phyloP scores from a whole-genome alignment of 2,113 vertebrate genomes.

The Notarius quadriscutis region DNA sequence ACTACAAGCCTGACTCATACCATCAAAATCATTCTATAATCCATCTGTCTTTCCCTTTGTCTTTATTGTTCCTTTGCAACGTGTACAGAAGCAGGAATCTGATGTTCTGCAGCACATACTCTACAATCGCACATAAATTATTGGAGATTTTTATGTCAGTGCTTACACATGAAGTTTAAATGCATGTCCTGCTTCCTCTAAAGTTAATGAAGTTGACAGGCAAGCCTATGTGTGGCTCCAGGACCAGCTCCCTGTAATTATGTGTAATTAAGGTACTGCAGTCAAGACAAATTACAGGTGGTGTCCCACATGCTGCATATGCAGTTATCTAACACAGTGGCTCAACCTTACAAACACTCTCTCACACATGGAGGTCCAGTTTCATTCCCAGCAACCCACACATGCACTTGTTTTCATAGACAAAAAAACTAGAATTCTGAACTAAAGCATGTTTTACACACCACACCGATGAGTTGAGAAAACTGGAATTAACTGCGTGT shows the following conservation, averaged over 20 bases:
- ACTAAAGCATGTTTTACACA: too few species aligned
- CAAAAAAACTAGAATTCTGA: not conserved
- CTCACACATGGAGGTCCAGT: not conserved
- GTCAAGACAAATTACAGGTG: constrained; percentile 24
- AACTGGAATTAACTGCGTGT: not conserved
- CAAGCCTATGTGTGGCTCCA: not conserved
- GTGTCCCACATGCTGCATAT: constrained; percentile 11
- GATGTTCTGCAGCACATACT: not conserved
- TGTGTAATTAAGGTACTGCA: constrained; percentile 42
- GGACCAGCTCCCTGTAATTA: constrained; percentile 34
- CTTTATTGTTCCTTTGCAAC: not conserved
- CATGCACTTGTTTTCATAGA: not conserved
- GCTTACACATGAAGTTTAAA: not conserved
- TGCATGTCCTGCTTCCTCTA: not conserved
- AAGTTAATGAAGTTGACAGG: constrained; percentile 31
- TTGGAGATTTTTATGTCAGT: not conserved
- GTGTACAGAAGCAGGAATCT: not conserved
- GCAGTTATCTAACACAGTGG: constrained; percentile 25
- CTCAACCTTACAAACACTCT: constrained; percentile 9
- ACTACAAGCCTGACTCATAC: not conserved
- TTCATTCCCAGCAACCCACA: not conserved
- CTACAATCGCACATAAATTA: not conserved
- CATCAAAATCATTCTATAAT: not conserved
- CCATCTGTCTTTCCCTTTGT: not conserved
- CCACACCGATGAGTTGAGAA: too few species aligned